These are phyloP conservation scores for Scolopax mira DNA, from an alignment of 2,113 vertebrate species.

Conservation along the genomic window DNA sequence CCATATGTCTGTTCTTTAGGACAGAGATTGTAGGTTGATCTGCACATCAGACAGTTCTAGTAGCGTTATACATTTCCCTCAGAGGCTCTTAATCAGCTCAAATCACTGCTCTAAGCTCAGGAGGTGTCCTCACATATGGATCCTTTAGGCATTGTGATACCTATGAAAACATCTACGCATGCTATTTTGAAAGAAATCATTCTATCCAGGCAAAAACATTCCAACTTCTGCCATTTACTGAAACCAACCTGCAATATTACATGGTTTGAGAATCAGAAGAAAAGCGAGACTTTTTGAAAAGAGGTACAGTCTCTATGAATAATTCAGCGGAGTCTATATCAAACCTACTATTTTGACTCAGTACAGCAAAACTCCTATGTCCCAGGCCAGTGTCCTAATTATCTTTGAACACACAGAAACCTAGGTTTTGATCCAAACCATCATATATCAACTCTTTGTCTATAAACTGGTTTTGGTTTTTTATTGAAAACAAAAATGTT, in stretches of 20 bases:
- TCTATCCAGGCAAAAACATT: neutral
- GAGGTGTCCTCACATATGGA: neutral
- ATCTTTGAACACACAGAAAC: neutral
- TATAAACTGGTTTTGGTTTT: neutral
- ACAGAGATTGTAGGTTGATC: neutral
- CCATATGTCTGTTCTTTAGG: neutral
- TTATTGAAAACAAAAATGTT: neutral
- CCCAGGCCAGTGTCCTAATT: neutral
- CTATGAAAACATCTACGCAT: neutral
- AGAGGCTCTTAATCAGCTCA: neutral
- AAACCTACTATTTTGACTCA: neutral
- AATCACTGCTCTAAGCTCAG: neutral
- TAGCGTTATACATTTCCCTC: neutral
- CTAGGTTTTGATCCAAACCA: neutral
- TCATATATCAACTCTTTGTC: neutral
- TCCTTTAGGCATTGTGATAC: neutral
- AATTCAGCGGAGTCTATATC: neutral
- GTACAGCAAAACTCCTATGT: neutral
- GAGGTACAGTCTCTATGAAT: neutral
- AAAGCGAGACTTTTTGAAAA: neutral
- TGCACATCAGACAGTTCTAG: neutral
- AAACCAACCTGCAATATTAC: neutral
- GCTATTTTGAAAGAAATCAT: neutral
- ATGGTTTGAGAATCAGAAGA: neutral
- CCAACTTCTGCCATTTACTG: neutral